Conservation (phyloP, 2,888 invertebrate species). For the Scaptomyza reducta region DNA sequence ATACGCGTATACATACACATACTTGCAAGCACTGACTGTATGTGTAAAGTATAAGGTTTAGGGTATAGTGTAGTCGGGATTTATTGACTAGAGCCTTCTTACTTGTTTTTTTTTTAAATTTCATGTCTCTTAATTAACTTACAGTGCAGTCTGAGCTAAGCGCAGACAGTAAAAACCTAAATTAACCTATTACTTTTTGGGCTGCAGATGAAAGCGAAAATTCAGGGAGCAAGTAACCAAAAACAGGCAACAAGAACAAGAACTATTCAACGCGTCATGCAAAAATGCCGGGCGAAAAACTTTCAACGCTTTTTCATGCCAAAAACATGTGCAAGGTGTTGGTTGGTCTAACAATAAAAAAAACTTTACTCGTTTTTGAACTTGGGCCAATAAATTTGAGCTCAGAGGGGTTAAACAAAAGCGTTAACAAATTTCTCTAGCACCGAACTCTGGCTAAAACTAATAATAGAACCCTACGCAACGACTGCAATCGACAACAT, state of each 20-base stretch:
- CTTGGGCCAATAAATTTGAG: slow-evolving; percentile 69
- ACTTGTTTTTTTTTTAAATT: slow-evolving; percentile 39
- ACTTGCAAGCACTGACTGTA: no score
- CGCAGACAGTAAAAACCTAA: slow-evolving; percentile 44
- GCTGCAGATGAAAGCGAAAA: slow-evolving; percentile 26
- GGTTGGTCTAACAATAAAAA: slow-evolving; percentile 20
- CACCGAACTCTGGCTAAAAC: slow-evolving; percentile 12
- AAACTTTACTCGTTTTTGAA: slow-evolving; percentile 62
- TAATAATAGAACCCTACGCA: slow-evolving; percentile 44
- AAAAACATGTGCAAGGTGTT: slow-evolving; percentile 73
- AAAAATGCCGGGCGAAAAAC: slow-evolving; percentile 45
- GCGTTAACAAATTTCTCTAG: slow-evolving; percentile 12
- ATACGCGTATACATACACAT: no score
- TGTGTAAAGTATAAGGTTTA: no score
- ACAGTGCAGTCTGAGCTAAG: slow-evolving; percentile 21
- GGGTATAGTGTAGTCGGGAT: no score
- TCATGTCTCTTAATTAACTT: slow-evolving; percentile 68
- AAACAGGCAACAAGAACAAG: slow-evolving; percentile 22
- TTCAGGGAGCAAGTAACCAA: slow-evolving; percentile 7
- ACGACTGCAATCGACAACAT: slow-evolving; percentile 52
- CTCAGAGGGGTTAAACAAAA: slow-evolving; percentile 54
- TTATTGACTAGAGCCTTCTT: no score
- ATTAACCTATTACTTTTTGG: slow-evolving; percentile 70
- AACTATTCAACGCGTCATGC: slow-evolving; percentile 66
- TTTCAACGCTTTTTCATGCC: slow-evolving; percentile 64